Evolutionary conservation across 2,797 vertebrate species (phyloP).

Genomic region (Chelonia mydas): DNA sequence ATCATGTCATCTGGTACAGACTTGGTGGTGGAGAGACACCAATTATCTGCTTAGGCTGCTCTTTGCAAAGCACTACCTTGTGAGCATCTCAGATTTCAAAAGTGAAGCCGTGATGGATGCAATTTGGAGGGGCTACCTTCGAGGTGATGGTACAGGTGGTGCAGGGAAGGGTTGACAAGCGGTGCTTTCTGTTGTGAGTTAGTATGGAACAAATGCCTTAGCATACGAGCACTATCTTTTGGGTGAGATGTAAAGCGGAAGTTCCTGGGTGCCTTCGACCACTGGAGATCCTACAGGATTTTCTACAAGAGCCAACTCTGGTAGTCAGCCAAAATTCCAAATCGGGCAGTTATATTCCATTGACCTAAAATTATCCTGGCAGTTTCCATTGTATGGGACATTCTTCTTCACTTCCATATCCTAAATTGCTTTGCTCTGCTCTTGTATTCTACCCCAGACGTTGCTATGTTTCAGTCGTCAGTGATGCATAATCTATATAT

Average conservation of each 20-base stretch:
- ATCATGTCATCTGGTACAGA: background rate
- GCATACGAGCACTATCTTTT: background rate
- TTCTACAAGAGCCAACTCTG: conserved; percentile 6
- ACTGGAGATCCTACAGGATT: background rate
- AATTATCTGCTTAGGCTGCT: background rate
- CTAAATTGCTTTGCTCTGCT: background rate
- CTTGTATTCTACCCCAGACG: fast-evolving
- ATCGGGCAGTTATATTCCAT: background rate
- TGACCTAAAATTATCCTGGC: background rate
- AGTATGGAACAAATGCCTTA: conserved; percentile 14
- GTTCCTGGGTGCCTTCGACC: conserved; percentile 24
- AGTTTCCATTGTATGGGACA: background rate
- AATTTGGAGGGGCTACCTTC: background rate
- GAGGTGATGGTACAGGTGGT: background rate
- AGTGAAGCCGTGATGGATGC: background rate
- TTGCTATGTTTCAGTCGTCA: background rate
- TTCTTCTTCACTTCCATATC: background rate
- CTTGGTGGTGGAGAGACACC: conserved; percentile 4
- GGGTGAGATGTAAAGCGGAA: background rate
- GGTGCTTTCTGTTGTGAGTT: background rate
- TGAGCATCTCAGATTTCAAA: fast-evolving
- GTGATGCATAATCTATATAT: background rate
- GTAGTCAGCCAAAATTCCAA: conserved; percentile 7
- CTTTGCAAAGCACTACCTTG: background rate
- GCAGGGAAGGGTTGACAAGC: background rate